Percentiles rank a stretch among this genome's conserved stretches.
phyloP scores from a whole-genome alignment of 2,888 invertebrate species.

The Philonicus albiceps region DNA sequence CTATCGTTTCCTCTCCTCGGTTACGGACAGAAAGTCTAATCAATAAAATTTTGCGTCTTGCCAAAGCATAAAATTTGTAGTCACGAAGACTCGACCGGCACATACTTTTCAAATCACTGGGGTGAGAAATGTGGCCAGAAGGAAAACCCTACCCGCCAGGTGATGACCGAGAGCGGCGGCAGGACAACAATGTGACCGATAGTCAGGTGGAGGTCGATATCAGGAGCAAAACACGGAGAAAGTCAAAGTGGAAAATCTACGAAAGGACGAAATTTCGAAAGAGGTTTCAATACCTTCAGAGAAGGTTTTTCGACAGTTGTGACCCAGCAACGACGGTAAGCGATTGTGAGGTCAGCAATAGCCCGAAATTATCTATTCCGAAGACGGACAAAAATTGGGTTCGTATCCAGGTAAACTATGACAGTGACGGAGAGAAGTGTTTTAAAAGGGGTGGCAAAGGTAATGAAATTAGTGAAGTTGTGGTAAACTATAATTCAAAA shows the following conservation, averaged over 20 bases:
- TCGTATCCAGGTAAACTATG: constrained; percentile 47
- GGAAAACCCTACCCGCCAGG: not conserved
- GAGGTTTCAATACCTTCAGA: not conserved
- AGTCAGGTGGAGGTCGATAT: not conserved
- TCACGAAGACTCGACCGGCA: not conserved
- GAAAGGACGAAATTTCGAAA: constrained; percentile 2
- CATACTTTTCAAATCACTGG: not conserved
- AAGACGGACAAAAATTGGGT: constrained; percentile 48
- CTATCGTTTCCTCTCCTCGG: not conserved
- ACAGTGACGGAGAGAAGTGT: not conserved
- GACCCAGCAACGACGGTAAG: not conserved
- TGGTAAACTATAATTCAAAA: constrained; percentile 7
- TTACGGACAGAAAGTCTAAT: not conserved
- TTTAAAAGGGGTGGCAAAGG: not conserved
- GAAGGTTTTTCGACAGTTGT: not conserved
- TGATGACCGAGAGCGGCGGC: not conserved
- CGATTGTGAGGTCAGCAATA: not conserved
- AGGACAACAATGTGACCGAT: constrained; percentile 1
- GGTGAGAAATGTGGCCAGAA: not conserved
- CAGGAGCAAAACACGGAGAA: not conserved
- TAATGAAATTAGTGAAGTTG: constrained; percentile 23
- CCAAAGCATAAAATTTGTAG: not conserved
- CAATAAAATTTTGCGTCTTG: not conserved
- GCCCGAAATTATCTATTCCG: not conserved
- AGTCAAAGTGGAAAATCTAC: constrained; percentile 33